A percentile compares a stretch with the other conserved stretches of the same genome.
These are phyloP conservation scores for Conomelus anceps DNA, from an alignment of 2,888 invertebrate genomes.

Conservation along the genomic window DNA sequence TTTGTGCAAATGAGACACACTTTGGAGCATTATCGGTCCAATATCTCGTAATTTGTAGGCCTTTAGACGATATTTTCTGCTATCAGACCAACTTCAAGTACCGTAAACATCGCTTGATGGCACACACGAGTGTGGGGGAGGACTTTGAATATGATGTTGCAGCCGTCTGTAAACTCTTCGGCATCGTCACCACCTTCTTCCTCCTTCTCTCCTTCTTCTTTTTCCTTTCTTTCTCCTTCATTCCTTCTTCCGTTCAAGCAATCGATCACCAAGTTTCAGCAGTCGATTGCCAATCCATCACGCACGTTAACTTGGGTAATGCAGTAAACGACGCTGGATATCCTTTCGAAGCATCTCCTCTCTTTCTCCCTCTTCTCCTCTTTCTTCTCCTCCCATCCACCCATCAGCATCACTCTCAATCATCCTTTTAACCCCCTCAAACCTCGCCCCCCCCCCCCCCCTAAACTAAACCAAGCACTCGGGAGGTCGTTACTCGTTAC, in stretches of 20 bases:
- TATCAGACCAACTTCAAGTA: not conserved
- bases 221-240: no score
- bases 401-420: not conserved
- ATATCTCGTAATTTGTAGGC: not conserved
- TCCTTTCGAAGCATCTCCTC: not conserved
- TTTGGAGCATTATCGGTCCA: not conserved
- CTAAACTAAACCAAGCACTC: not conserved
- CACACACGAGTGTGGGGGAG: not conserved
- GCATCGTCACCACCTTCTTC: not conserved
- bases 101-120: not conserved
- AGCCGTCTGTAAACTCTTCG: not conserved
- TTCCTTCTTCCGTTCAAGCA: not conserved
- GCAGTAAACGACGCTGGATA: not conserved
- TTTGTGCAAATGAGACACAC: no score
- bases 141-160: not conserved
- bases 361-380: not conserved
- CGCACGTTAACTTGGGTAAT: not conserved
- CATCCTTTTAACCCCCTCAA: not conserved
- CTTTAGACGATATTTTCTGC: not conserved
- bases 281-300: not conserved
- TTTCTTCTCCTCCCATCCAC: not conserved
- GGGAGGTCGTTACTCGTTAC: not conserved
- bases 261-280: not conserved
- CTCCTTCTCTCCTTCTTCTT: not conserved
- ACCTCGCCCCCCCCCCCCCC: not conserved